A percentile compares a stretch with the other conserved stretches of the same genome.
Conservation (phyloP, 1,140 invertebrate genomes). For the Eumeta japonica region DNA sequence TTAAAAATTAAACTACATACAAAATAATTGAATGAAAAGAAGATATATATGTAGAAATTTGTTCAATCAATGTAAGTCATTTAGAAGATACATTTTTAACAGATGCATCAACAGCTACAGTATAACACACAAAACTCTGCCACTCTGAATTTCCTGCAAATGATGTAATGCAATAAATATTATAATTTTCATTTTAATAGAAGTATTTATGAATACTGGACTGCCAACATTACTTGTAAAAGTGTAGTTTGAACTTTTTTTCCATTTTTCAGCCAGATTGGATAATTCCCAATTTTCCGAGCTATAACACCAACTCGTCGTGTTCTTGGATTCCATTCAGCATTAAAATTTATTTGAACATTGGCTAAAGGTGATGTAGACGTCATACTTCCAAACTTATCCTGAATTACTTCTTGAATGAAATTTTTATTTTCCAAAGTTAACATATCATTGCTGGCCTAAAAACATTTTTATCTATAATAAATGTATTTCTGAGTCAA, state of each 20-base stretch:
- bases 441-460: conserved; percentile 69
- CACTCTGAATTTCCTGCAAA: too few species aligned
- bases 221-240: conserved; percentile 82
- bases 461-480: too few species aligned
- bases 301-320: conserved; percentile 84
- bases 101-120: too few species aligned
- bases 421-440: conserved; percentile 81
- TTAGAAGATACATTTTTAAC: too few species aligned
- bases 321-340: conserved; percentile 64
- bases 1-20: conserved; percentile 4
- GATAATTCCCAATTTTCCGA: conserved; percentile 90
- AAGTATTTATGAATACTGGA: too few species aligned
- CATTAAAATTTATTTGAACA: conserved; percentile 55
- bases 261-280: conserved; percentile 89
- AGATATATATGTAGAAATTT: too few species aligned
- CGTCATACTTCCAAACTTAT: conserved; percentile 58
- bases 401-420: conserved; percentile 73
- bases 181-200: too few species aligned
- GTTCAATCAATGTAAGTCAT: too few species aligned
- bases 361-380: conserved; percentile 43
- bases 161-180: too few species aligned
- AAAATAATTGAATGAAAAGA: conserved; percentile 5
- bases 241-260: conserved; percentile 75
- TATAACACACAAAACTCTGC: too few species aligned
- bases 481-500: neutral